A percentile compares a stretch with the other conserved stretches of the same genome.
Evolutionary conservation across 2,113 vertebrate genomes (phyloP).

Genomic region (Apaloderma vittatum): DNA sequence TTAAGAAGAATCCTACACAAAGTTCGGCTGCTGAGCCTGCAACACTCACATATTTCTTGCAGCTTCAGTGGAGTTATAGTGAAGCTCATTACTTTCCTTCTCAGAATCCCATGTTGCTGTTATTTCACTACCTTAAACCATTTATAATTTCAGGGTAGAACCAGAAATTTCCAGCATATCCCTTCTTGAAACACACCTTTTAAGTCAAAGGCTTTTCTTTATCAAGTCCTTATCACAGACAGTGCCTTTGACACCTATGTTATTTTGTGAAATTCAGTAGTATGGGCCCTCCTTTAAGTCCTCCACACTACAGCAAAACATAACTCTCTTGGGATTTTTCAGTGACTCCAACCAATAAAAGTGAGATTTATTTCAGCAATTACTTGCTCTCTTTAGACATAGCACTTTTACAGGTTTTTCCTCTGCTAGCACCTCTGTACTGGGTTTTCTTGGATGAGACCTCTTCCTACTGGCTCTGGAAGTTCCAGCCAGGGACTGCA

Average conservation of each 20-base stretch:
- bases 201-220: not conserved
- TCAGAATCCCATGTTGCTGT: not conserved
- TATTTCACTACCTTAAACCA: not conserved
- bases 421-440: not conserved
- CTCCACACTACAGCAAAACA: not conserved
- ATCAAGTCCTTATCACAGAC: not conserved
- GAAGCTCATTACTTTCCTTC: not conserved
- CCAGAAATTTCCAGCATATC: not conserved
- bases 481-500: not conserved
- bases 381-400: not conserved
- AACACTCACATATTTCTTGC: not conserved
- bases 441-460: not conserved
- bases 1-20: not conserved
- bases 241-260: not conserved
- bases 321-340: not conserved
- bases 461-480: not conserved
- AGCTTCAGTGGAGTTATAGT: not conserved
- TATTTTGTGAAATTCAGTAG: not conserved
- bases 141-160: not conserved
- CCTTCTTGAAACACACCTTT: not conserved
- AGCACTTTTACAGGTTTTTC: not conserved
- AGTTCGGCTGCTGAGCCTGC: not conserved
- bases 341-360: not conserved
- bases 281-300: not conserved
- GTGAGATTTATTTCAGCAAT: constrained; percentile 18